These are phyloP conservation scores for Tetramorium parvispinum DNA, from an alignment of 1,140 invertebrate species.

Conservation along the genomic window DNA sequence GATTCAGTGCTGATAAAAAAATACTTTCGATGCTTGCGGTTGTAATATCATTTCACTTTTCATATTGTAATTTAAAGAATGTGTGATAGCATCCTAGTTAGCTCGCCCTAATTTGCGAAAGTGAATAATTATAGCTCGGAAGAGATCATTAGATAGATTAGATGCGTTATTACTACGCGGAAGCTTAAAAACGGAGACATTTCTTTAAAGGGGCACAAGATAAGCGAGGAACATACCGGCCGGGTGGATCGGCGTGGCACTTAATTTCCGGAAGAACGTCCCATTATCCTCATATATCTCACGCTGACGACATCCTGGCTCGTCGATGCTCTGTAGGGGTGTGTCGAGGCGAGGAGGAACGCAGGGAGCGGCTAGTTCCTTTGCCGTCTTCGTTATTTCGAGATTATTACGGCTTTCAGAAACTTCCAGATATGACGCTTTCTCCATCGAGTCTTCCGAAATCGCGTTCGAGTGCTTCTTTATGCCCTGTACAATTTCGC, in stretches of 20 bases:
- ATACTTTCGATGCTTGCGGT: background rate
- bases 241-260: conserved; percentile 33
- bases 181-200: conserved; percentile 10
- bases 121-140: conserved; percentile 25
- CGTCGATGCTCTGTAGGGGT: background rate
- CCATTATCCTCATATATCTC: conserved; percentile 23
- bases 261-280: conserved; percentile 33
- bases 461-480: background rate
- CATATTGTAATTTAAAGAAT: background rate
- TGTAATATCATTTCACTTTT: background rate
- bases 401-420: conserved; percentile 2
- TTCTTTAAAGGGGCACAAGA: background rate
- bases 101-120: conserved; percentile 27
- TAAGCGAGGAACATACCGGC: conserved; percentile 24
- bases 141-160: background rate
- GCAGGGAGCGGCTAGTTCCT: background rate
- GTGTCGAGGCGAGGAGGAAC: conserved; percentile 8
- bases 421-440: background rate
- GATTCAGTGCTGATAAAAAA: background rate
- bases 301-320: conserved; percentile 3
- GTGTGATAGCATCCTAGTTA: background rate
- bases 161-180: background rate
- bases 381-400: conserved; percentile 4
- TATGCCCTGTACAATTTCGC: conserved; percentile 6
- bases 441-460: background rate